phyloP scores from a whole-genome alignment of 2,888 invertebrate species.

The Drosophila bunnanda region DNA sequence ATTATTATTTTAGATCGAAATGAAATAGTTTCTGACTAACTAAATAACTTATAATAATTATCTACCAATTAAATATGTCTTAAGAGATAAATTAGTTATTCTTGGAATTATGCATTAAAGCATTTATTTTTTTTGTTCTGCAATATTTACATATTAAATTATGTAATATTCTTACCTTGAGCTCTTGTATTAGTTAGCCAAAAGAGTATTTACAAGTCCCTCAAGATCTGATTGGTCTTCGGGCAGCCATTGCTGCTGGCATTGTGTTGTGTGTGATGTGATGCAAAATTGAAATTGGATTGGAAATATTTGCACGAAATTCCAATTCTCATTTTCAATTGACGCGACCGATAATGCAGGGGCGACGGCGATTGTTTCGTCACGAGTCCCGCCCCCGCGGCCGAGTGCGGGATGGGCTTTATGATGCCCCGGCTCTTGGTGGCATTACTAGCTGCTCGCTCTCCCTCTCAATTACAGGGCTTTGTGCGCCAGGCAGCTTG shows the following conservation, averaged over 20 bases:
- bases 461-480: conserved; percentile 72
- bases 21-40: too few species aligned
- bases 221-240: too few species aligned
- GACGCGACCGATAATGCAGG: conserved; percentile 42
- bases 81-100: too few species aligned
- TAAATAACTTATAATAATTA: too few species aligned
- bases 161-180: too few species aligned
- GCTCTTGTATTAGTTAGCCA: not conserved
- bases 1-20: too few species aligned
- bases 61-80: too few species aligned
- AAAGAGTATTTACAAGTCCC: conserved; percentile 1
- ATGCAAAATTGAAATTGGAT: conserved; percentile 75
- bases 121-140: not conserved
- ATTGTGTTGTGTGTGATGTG: conserved; percentile 41
- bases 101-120: not conserved
- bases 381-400: conserved; percentile 13
- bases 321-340: conserved; percentile 74
- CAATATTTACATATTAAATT: not conserved
- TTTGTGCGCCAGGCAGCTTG: conserved; percentile 56
- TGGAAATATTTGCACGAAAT: conserved; percentile 75
- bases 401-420: not conserved
- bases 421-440: not conserved
- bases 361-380: conserved; percentile 52
- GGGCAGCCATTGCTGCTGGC: not conserved
- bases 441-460: conserved; percentile 19